A percentile compares a stretch with the other conserved stretches of the same genome.
Evolutionary conservation across 2,797 vertebrate species (phyloP).

Genomic region (Cryptoblepharus egeriae): DNA sequence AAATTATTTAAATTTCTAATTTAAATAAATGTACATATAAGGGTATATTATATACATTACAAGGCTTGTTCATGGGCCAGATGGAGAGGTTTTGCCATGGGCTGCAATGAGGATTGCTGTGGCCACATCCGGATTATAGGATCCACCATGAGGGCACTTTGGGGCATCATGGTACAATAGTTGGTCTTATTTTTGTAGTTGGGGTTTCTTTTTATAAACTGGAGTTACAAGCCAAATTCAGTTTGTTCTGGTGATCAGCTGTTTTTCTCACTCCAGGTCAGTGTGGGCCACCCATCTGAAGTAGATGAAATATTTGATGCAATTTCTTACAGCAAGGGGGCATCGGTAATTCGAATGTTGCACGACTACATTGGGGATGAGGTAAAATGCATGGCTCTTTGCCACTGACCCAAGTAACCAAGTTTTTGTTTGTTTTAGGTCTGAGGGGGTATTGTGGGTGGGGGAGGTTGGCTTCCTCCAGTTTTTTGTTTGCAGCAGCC

Average conservation of each 20-base stretch:
- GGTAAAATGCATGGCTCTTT: slow-evolving; percentile 74
- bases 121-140: no score
- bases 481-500: not conserved
- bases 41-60: no score
- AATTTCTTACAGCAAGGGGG: slow-evolving; percentile 99
- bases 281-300: slow-evolving; percentile 96
- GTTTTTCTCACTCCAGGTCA: slow-evolving; percentile 82
- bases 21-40: no score
- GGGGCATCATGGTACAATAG: not conserved
- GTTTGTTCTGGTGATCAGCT: slow-evolving; percentile 50
- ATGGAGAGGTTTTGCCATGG: no score
- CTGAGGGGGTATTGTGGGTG: not conserved
- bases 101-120: no score
- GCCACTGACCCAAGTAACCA: not conserved
- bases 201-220: not conserved
- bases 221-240: slow-evolving; percentile 36
- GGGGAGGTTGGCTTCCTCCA: not conserved
- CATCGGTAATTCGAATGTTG: slow-evolving; percentile 97
- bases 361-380: slow-evolving; percentile 97
- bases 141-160: no score
- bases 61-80: no score
- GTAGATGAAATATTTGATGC: slow-evolving; percentile 99
- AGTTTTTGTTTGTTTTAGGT: not conserved
- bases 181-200: rapidly evolving
- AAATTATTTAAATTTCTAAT: no score